phyloP scores from a whole-genome alignment of 1,140 invertebrate species.

The Drosophila neocordata region DNA sequence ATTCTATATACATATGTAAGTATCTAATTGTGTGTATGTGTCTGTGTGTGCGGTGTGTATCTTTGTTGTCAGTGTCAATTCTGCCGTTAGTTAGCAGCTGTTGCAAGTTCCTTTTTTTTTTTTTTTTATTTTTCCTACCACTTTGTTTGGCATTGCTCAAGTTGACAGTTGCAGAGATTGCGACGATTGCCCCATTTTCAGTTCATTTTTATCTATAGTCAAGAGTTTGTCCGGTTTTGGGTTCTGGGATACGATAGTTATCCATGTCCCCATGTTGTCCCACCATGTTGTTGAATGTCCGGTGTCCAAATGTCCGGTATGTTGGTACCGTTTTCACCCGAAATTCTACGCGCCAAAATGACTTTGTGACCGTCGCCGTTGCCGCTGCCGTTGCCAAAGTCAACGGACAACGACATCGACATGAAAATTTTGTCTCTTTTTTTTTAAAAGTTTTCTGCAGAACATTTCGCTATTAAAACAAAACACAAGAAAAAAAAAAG shows the following conservation, averaged over 20 bases:
- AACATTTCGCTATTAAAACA: slow-evolving; percentile 71
- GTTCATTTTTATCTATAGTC: slow-evolving; percentile 20
- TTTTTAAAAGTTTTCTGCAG: slow-evolving; percentile 48
- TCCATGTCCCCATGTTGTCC: slow-evolving; percentile 22
- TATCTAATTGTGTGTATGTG: not conserved
- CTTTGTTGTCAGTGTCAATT: slow-evolving; percentile 34
- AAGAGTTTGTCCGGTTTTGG: slow-evolving; percentile 3
- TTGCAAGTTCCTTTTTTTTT: slow-evolving; percentile 42
- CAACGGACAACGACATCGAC: slow-evolving; percentile 49
- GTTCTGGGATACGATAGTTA: slow-evolving; percentile 8
- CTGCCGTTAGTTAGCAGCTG: slow-evolving; percentile 55
- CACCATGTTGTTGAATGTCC: slow-evolving; percentile 39
- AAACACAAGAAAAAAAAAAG: not conserved
- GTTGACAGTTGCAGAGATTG: slow-evolving; percentile 52
- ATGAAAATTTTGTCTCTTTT: slow-evolving; percentile 45
- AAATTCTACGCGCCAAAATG: slow-evolving; percentile 36
- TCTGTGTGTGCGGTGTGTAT: not conserved
- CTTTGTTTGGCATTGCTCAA: slow-evolving; percentile 57
- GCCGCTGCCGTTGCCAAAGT: slow-evolving; percentile 5
- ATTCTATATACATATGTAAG: slow-evolving; percentile 1
- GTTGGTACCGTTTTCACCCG: slow-evolving; percentile 53
- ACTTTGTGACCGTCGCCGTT: slow-evolving; percentile 22
- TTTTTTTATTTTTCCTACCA: not conserved
- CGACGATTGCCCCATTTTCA: slow-evolving; percentile 49
- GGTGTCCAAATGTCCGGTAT: slow-evolving; percentile 47